Evolutionary conservation across 2,113 vertebrate genomes (phyloP).

Genomic region (Tupaia tana): DNA sequence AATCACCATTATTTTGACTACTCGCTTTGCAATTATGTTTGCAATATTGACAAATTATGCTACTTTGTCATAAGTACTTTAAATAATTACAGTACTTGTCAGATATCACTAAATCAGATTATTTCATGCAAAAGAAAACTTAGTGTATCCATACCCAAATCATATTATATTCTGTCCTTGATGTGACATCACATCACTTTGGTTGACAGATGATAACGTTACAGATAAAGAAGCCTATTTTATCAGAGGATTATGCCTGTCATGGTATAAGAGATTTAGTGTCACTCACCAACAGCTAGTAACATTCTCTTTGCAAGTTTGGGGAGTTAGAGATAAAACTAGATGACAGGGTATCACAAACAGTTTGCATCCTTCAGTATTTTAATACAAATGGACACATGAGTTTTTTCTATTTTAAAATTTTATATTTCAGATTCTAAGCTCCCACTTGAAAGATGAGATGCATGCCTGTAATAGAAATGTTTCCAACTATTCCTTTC

Average conservation of each 20-base stretch:
- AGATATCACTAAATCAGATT: slow-evolving; percentile 79
- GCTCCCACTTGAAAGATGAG: slow-evolving; percentile 67
- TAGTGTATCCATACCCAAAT: slow-evolving; percentile 65
- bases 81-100: slow-evolving; percentile 83
- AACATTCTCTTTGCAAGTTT: slow-evolving; percentile 76
- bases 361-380: slow-evolving; percentile 67
- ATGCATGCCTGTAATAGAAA: slow-evolving; percentile 64
- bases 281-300: slow-evolving; percentile 77
- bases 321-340: slow-evolving; percentile 71
- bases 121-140: slow-evolving; percentile 75
- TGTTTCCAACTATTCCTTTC: slow-evolving; percentile 64
- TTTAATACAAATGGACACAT: slow-evolving; percentile 78
- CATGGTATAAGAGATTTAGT: slow-evolving; percentile 82
- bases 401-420: slow-evolving; percentile 68
- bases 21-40: slow-evolving; percentile 79
- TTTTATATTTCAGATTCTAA: slow-evolving; percentile 71
- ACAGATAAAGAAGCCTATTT: slow-evolving; percentile 83
- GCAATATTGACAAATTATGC: slow-evolving; percentile 81
- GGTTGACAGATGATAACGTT: slow-evolving; percentile 81
- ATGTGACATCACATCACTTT: slow-evolving; percentile 77
- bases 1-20: slow-evolving; percentile 84
- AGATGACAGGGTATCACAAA: slow-evolving; percentile 81
- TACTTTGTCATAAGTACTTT: slow-evolving; percentile 81
- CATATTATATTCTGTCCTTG: slow-evolving; percentile 75
- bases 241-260: slow-evolving; percentile 85